Evolutionary conservation across 2,797 vertebrate species (phyloP), one percentile per base, ranked within the genome.

Genomic region (Pangasius sanitwongsei): DNA sequence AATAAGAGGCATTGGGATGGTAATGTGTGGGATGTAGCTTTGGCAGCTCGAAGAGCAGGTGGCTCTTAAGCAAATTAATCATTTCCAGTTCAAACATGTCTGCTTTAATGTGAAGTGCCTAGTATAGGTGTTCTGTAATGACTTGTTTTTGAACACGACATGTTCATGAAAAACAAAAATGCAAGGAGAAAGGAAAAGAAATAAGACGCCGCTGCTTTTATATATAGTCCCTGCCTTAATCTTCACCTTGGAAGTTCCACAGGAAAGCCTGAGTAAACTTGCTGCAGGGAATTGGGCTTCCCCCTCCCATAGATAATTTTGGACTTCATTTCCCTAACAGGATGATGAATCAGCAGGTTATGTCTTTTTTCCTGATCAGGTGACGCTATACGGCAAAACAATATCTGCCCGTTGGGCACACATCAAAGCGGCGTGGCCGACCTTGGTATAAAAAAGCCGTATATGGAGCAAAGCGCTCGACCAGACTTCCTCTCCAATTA

Each of bases 221-320:
- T 89, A 87, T 83, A 63, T 34, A 80, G 88, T 61, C 81, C 83
- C 69, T 74, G 72, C 90, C 91, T 90, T 90, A 90, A 90, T 91
- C 92, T 92, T 82, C 61, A 57, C 18, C 48, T 87, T 92, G 85
- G 90, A 90, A 61, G 87, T 90, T 85, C 86, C 92, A 93, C 92
- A 96, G 93, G 94, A 96, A 95, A 94, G 93, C 94, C 95, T 95
- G 94, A 94, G 92, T 92, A 95, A 95, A 96, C 90, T 93, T 91
- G 91, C 93, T 93, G 77, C 77, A 80, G 72, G 72, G 89, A 59
- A 78, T 83, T 18, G 34, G 87, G 80, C 75, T 91, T 93, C 84
- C 88, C 91, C 92, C 90, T 90, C 91, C 92, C 77, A 91, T 37
- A 92, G 93, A 95, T 92, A 92, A 95, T 92, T 93, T 92, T 90